Conservation (phyloP, 2,888 invertebrate genomes). For the Ectropis crepuscularia region DNA sequence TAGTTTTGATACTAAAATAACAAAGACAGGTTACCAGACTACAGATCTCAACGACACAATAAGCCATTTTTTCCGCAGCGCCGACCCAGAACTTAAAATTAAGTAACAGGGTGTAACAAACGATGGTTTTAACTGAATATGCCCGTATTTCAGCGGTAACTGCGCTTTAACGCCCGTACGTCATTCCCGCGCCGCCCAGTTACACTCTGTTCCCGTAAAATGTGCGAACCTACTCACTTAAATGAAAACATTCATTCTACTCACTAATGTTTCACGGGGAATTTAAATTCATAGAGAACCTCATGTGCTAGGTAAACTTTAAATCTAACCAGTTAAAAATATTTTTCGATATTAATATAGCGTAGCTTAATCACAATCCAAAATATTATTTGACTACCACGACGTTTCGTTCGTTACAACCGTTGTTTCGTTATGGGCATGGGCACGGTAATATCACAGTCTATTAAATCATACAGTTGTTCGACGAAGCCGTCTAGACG, state of each 20-base stretch:
- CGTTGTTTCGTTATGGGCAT: too few relatives aligned
- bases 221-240: constrained; percentile 18
- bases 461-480: too few relatives aligned
- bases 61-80: neutral
- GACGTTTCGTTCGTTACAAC: too few relatives aligned
- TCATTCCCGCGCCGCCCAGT: constrained; percentile 39
- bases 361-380: too few relatives aligned
- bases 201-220: constrained; percentile 27
- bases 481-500: too few relatives aligned
- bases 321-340: too few relatives aligned
- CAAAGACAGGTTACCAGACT: too few relatives aligned
- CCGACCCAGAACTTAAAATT: constrained; percentile 22
- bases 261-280: constrained; percentile 6
- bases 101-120: constrained; percentile 28
- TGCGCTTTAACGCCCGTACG: constrained; percentile 41
- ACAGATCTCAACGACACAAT: neutral
- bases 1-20: too few relatives aligned
- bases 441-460: too few relatives aligned
- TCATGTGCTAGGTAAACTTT: too few relatives aligned
- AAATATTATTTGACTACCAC: too few relatives aligned
- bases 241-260: constrained; percentile 24
- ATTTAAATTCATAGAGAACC: constrained; percentile 1
- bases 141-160: constrained; percentile 29
- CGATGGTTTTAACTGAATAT: constrained; percentile 30
- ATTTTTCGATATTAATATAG: too few relatives aligned